phyloP scores from a whole-genome alignment of 2,113 vertebrate genomes.

The Furnarius figulus region DNA sequence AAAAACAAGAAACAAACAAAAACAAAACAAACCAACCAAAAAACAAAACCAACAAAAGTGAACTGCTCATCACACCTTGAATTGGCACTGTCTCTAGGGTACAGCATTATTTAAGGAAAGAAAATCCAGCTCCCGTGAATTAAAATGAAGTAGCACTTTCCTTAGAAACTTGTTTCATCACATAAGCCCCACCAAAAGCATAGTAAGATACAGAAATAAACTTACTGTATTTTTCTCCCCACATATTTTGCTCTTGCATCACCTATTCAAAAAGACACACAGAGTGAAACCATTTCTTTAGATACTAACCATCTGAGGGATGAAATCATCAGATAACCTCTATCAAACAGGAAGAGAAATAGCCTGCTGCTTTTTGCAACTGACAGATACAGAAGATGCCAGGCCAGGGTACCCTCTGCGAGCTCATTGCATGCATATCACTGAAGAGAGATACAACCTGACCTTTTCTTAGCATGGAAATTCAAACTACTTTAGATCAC shows the following conservation, averaged over 20 bases:
- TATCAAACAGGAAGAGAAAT: background rate
- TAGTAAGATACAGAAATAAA: background rate
- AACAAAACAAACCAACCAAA: too few species aligned
- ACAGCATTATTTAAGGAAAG: background rate
- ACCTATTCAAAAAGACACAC: background rate
- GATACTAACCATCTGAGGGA: background rate
- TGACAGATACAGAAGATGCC: background rate
- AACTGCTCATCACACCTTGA: background rate
- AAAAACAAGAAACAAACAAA: too few species aligned
- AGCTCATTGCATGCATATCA: background rate
- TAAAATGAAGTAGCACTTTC: background rate
- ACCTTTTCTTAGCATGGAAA: background rate
- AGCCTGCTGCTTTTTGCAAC: background rate
- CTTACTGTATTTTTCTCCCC: background rate
- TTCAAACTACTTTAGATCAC: background rate
- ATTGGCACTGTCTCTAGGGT: background rate
- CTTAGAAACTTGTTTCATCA: background rate
- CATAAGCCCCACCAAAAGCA: background rate
- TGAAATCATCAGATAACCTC: too few species aligned
- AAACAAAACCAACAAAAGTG: fast-evolving
- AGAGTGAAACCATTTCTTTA: background rate
- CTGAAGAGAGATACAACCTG: background rate
- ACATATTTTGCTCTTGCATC: background rate
- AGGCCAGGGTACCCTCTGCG: background rate
- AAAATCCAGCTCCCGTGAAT: background rate